Conservation (phyloP, 1,140 invertebrate genomes). For the Lethrus apterus region DNA sequence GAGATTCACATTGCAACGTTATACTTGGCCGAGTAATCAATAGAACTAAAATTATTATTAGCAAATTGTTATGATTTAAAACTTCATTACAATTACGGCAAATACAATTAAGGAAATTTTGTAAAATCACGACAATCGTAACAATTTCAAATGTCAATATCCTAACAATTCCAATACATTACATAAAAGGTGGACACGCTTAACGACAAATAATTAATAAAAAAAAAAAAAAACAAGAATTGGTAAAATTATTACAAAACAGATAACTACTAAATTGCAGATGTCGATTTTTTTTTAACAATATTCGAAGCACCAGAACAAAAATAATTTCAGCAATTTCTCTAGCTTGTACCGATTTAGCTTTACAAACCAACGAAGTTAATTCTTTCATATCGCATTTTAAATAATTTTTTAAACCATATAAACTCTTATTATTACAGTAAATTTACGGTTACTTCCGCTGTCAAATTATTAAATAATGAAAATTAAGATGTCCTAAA, state of each 20-base stretch:
- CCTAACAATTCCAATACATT: no score
- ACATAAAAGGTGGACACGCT: no score
- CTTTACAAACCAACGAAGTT: conserved; percentile 9
- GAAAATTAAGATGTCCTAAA: not conserved
- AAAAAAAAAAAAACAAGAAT: no score
- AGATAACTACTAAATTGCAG: no score
- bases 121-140: no score
- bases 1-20: conserved; percentile 12
- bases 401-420: not conserved
- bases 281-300: not conserved
- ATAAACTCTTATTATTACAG: not conserved
- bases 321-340: conserved; percentile 5
- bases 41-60: conserved; percentile 2
- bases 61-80: conserved; percentile 10
- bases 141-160: no score
- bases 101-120: no score
- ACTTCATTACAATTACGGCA: no score
- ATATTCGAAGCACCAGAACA: conserved; percentile 10
- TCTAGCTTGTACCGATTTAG: not conserved
- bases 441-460: not conserved
- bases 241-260: no score
- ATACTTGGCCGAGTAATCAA: conserved; percentile 7
- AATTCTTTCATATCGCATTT: conserved; percentile 7
- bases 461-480: not conserved
- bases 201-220: no score